A percentile compares a stretch with the other conserved stretches of the same genome.
Evolutionary conservation across 2,797 vertebrate species (phyloP).

Genomic region (Antennarius maculatus): DNA sequence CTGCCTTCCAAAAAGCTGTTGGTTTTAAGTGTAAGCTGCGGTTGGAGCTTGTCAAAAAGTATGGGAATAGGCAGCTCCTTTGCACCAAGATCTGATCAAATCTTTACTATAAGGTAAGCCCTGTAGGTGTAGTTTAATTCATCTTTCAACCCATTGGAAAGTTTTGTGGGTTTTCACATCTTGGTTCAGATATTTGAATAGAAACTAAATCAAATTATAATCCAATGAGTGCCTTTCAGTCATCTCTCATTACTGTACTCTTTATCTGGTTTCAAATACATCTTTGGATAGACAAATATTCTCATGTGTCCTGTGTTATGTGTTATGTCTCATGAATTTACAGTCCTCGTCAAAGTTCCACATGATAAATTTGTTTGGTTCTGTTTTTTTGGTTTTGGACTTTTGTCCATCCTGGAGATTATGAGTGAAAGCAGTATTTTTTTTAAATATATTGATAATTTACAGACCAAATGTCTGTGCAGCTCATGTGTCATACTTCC

Average conservation of each 20-base stretch:
- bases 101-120: constrained; percentile 88
- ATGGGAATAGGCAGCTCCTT: constrained; percentile 92
- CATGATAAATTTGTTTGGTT: neutral
- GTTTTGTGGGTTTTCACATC: neutral
- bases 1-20: constrained; percentile 29
- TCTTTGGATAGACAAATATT: neutral
- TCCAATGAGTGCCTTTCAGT: neutral
- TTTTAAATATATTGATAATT: neutral
- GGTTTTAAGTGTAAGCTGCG: constrained; percentile 54
- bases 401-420: neutral
- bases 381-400: neutral
- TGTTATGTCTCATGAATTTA: neutral
- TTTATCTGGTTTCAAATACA: neutral
- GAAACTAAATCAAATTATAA: neutral
- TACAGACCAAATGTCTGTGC: neutral
- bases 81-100: constrained; percentile 86
- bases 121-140: neutral
- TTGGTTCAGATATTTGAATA: neutral
- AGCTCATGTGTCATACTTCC: neutral
- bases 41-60: constrained; percentile 56
- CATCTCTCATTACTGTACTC: neutral
- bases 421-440: neutral
- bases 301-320: neutral
- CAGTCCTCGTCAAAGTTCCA: neutral
- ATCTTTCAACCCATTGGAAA: no score